phyloP scores from a whole-genome alignment of 2,888 invertebrate genomes.

The Adineta ricciae region DNA sequence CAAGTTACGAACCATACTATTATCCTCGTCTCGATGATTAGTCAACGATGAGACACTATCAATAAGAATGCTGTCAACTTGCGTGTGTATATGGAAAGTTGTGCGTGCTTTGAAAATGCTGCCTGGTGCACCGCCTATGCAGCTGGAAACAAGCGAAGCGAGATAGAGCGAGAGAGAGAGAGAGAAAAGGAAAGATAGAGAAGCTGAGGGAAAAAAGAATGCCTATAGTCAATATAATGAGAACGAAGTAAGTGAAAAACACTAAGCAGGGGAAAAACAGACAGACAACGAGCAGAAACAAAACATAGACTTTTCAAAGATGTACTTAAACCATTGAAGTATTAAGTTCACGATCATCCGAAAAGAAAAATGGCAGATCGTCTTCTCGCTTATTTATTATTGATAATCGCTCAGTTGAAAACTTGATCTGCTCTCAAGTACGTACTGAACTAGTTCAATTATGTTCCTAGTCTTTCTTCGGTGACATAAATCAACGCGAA shows the following conservation, averaged over 20 bases:
- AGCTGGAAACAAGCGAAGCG: not conserved
- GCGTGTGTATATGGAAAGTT: not conserved
- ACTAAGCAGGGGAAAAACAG: not conserved
- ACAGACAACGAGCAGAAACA: not conserved
- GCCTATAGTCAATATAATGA: slow-evolving; percentile 3
- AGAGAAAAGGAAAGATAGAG: not conserved
- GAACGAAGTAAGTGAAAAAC: not conserved
- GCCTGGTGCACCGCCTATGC: not conserved
- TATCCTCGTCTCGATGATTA: not conserved
- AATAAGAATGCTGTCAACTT: not conserved
- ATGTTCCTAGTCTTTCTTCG: not conserved
- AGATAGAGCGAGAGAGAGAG: not conserved
- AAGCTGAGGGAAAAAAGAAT: not conserved
- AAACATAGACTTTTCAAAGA: not conserved
- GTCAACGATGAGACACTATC: not conserved
- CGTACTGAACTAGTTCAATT: not conserved
- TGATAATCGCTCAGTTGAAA: not conserved
- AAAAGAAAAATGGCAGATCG: not conserved
- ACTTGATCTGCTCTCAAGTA: not conserved
- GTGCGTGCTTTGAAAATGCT: not conserved
- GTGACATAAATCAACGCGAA: not conserved
- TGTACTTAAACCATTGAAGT: not conserved
- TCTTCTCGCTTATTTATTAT: not conserved
- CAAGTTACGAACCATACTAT: not conserved
- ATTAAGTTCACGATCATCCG: not conserved